phyloP scores from a whole-genome alignment of 2,797 vertebrate genomes.

The Cuniculus paca region DNA sequence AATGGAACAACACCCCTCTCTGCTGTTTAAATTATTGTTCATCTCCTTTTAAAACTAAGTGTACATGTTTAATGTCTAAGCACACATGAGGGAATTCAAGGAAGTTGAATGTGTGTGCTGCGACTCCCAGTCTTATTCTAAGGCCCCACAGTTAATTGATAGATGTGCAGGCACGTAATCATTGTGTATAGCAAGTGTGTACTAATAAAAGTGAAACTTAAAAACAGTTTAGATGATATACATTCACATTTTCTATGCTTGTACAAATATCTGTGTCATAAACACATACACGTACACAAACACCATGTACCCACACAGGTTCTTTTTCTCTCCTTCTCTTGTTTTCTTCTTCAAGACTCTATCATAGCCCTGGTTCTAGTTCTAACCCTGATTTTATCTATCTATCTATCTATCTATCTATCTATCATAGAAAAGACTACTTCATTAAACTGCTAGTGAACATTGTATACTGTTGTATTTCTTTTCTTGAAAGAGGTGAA shows the following conservation, averaged over 20 bases:
- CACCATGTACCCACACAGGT: neutral
- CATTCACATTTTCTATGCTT: neutral
- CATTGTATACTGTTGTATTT: neutral
- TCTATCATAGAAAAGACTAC: neutral
- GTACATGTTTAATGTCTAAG: neutral
- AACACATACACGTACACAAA: neutral
- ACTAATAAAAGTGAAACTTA: neutral
- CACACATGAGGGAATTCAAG: neutral
- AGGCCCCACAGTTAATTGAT: neutral
- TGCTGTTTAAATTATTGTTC: neutral
- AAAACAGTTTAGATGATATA: neutral
- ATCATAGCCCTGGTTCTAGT: neutral
- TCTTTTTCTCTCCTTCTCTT: neutral
- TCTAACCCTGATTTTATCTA: too few species aligned
- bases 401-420: neutral
- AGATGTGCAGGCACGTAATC: neutral
- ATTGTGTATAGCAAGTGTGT: neutral
- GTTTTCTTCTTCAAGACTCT: neutral
- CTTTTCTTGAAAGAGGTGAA: neutral
- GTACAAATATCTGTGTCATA: neutral
- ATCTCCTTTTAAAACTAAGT: neutral
- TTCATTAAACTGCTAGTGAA: neutral
- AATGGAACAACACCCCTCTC: neutral
- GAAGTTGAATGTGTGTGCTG: neutral
- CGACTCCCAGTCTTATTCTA: neutral